Evolutionary conservation across 2,797 vertebrate genomes (phyloP).

Genomic region (Bovichtus diacanthus): DNA sequence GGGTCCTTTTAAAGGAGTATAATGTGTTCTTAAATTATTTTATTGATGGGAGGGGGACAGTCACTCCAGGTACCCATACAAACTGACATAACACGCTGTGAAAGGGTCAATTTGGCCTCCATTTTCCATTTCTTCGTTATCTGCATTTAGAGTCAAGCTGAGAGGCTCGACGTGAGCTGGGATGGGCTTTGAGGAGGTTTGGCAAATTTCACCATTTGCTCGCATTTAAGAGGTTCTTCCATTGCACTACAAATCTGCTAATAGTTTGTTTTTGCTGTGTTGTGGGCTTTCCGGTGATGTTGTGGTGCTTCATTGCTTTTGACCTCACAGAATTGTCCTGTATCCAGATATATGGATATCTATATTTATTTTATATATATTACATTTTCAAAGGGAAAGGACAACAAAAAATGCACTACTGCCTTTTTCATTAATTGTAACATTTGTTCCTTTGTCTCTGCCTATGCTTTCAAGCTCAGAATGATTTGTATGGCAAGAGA

Average conservation of each 20-base stretch:
- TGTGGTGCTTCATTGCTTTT: slow-evolving; percentile 17
- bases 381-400: background rate
- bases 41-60: slow-evolving; percentile 96
- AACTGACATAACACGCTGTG: slow-evolving; percentile 94
- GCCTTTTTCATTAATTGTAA: background rate
- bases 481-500: background rate
- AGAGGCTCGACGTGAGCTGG: slow-evolving; percentile 83
- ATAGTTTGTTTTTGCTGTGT: slow-evolving; percentile 69
- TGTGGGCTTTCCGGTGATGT: slow-evolving; percentile 2
- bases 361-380: background rate
- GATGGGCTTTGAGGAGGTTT: slow-evolving; percentile 82
- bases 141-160: slow-evolving; percentile 90
- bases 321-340: background rate
- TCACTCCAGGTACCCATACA: slow-evolving; percentile 95
- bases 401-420: background rate
- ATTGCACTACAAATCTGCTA: slow-evolving; percentile 86
- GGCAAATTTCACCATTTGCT: slow-evolving; percentile 89
- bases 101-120: slow-evolving; percentile 99
- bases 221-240: slow-evolving; percentile 84
- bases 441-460: background rate
- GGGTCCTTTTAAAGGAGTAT: slow-evolving; percentile 96
- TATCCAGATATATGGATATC: background rate
- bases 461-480: background rate
- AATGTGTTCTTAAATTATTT: slow-evolving; percentile 99
- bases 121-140: slow-evolving; percentile 97